Base-by-base conservation (phyloP, 2,888 invertebrate genomes). In the Lottia gigantea region DNA sequence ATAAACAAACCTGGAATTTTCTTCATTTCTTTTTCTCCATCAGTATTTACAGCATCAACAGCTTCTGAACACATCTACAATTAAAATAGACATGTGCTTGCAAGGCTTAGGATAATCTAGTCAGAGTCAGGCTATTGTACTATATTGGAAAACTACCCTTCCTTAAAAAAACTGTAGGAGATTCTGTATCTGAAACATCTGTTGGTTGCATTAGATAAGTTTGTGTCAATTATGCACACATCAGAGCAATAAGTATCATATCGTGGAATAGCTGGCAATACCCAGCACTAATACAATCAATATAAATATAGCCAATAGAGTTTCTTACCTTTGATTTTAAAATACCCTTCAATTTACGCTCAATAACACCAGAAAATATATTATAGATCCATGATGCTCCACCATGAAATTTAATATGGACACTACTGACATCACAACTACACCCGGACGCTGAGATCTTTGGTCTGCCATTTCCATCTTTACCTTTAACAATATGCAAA, bases 1-100 rank as follows among this genome's bases (percentile, higher is more conserved):
- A 23, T 19, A 0, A 66, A 19, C 63, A 49, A 72, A 80, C 80
- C 73, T 75, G 76, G 76, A n/a, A 80, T 55, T 12, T 70, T 71
- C 2, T 71, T 71, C 55, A 80, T 64, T 62, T 76, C 70, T n/a
- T 71, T 74, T 19, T 71, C 71, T 14, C 68, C 78, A 64, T 79
- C 76, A 15, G 40, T 68, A 49, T 78, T 71, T 14, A 80, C 64
- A 16, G 69, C 74, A 7, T 76, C 71, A 6, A 40, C 40, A 16
- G 77, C 69, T 1, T 77, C 55, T 14, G 31, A 31, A 31, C 31
- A 31, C 31, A 31, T 31, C 31, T 4, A 31, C 31, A 4, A 31
- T 31, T 4, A 4, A 31, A 31, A 31, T 4, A 31, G 2, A 31
- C 31, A 31, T 31, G 31, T 4, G 6, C 6, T 31, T 4, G 31